Base-by-base conservation (phyloP, 2,888 invertebrate species). In the Chouioia cunea region DNA sequence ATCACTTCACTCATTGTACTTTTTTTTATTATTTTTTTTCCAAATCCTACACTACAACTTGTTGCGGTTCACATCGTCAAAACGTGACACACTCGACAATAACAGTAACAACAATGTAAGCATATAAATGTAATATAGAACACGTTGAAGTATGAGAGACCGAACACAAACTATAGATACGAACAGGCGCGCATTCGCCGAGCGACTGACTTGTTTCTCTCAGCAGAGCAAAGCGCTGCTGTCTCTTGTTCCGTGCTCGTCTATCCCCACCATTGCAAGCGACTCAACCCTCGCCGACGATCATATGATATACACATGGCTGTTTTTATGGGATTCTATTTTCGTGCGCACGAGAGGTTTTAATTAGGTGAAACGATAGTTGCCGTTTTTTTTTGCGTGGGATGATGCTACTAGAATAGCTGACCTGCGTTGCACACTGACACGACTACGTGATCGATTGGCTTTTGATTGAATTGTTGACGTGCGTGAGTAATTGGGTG, bases 121-220 rank as follows among this genome's bases (percentile, higher is more conserved):
- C 12, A 36, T 36, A 10, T 36, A 6, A 12, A 36, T 2, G 4
- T 36, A n/a, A n/a, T n/a, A 36, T 27, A 36, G 12, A 36, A 36
- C 36, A 36, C 36, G 36, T 36, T 36, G 10, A 36, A 10, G 36
- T 36, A 36, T 36, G 10, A 36, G 12, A 4, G 12, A 50, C 15
- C 22, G 27, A 50, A 47, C 57, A 18, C 44, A 52, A 15, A 48
- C 23, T 22, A 27, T 18, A 44, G 70, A 69, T 76, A 73, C 63
- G 54, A 52, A 59, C 66, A 59, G 78, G 74, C 77, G 81, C 82
- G 80, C 82, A 80, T 77, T 79, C 81, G 79, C 79, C 82, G 80
- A 80, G 78, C 81, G 81, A 84, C 84, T 84, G 80, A 78, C 74
- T 69, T 75, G 68, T 62, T 50, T 1, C 15, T 56, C 67, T 60